Evolutionary conservation across 2,113 vertebrate species (phyloP), one percentile per base, ranked within the genome.

Genomic region (Pseudorectes ferrugineus): DNA sequence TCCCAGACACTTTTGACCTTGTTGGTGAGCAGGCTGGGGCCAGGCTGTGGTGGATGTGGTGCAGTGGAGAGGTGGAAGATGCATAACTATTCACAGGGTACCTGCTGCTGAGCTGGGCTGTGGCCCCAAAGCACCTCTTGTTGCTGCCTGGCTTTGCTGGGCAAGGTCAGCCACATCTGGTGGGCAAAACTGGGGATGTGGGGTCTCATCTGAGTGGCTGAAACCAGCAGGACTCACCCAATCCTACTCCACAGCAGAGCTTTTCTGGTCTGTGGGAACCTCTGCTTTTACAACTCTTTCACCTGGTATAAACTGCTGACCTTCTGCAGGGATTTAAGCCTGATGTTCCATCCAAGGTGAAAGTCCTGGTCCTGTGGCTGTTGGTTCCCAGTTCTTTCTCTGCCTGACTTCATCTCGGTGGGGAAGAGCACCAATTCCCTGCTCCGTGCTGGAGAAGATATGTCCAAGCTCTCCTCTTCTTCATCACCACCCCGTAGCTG

Each of bases 151-250:
- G 28, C 42, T 74, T 75, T 58, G 61, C 21, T 67, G 9, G 5
- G 52, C 22, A 19, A 73, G 17, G 10, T 66, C 33, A 23, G 36
- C 33, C 28, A 35, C 14, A 1, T 5, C 67, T 76, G 43, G 7
- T 3, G 5, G 2, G 25, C 7, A 21, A 54, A 67, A 42, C 7
- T 55, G 8, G 23, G 14, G 22, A 3, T 0, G 5, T 2, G 11
- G n/a, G 10, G 8, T 49, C 51, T 52, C 67, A 55, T 26, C 48
- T 0, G 2, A 38, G 57, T 3, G 10, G 21, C 13, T 45, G n/a
- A 55, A 91, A 55, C 18, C 58, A 73, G 21, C 25, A 80, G 20
- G 43, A 20, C 7, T 46, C 19, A 29, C 25, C 31, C 40, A 36
- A 2, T 52, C 43, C 45, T 40, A 6, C 17, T 16, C 33, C 6